Percentiles rank a stretch among this genome's conserved stretches.
Evolutionary conservation across 1,140 invertebrate genomes (phyloP).

Genomic region (Leptonema lineaticorne): DNA sequence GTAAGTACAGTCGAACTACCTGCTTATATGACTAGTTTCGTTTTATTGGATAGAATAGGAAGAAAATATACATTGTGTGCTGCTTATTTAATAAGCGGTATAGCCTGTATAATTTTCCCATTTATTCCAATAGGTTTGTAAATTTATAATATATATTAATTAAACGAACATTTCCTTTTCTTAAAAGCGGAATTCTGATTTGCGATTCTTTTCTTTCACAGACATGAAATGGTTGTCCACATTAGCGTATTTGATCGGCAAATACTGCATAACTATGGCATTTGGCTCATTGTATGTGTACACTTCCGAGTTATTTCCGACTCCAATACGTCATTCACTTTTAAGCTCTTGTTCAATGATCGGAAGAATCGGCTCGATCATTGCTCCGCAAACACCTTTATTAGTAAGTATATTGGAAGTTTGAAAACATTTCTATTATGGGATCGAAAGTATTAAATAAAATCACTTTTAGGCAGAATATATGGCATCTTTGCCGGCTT

Average conservation of each 20-base stretch:
- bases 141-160: not conserved
- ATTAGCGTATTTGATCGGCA: slow-evolving; percentile 63
- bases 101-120: slow-evolving; percentile 50
- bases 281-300: slow-evolving; percentile 69
- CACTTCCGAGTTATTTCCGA: slow-evolving; percentile 73
- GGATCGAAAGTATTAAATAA: not conserved
- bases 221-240: slow-evolving; percentile 51
- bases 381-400: slow-evolving; percentile 66
- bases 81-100: slow-evolving; percentile 48
- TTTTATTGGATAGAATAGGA: slow-evolving; percentile 66
- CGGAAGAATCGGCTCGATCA: slow-evolving; percentile 68
- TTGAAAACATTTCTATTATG: not conserved
- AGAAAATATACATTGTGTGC: slow-evolving; percentile 55
- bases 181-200: no score
- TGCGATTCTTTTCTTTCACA: slow-evolving; percentile 13
- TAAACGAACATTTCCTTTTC: no score
- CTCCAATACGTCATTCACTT: slow-evolving; percentile 64
- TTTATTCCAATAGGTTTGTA: slow-evolving; percentile 52
- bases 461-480: slow-evolving; percentile 45
- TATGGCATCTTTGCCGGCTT: slow-evolving; percentile 58
- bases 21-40: slow-evolving; percentile 66
- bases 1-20: slow-evolving; percentile 72
- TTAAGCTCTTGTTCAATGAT: slow-evolving; percentile 70
- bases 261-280: slow-evolving; percentile 65
- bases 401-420: slow-evolving; percentile 48